These are phyloP conservation scores for Criorhina ranunculi DNA, from an alignment of 2,888 invertebrate species.

Conservation along the genomic window DNA sequence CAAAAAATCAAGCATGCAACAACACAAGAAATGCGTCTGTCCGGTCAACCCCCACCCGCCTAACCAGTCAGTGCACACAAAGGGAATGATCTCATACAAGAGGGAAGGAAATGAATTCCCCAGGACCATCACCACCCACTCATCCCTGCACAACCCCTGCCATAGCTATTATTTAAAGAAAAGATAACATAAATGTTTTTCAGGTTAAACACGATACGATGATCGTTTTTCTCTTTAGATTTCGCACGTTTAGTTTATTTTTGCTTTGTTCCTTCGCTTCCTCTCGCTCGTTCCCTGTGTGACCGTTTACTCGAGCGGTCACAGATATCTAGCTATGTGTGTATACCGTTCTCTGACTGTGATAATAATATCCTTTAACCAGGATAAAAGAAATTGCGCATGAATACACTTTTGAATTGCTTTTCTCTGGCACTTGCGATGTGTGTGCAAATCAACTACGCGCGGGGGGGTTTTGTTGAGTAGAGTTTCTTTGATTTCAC, in stretches of 20 bases:
- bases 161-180: conserved; percentile 70
- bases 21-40: conserved; percentile 33
- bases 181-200: conserved; percentile 76
- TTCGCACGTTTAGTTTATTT: conserved; percentile 73
- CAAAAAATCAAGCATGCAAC: conserved; percentile 8
- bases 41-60: conserved; percentile 1
- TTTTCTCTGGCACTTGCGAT: conserved; percentile 60
- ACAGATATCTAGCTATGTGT: conserved; percentile 21
- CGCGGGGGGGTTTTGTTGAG: conserved; percentile 16
- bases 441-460: not conserved
- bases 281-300: conserved; percentile 52
- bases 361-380: conserved; percentile 82
- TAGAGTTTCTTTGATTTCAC: conserved; percentile 67
- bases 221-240: conserved; percentile 76
- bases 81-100: conserved; percentile 24
- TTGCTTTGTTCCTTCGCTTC: conserved; percentile 14
- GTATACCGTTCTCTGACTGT: conserved; percentile 35
- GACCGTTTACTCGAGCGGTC: conserved; percentile 72
- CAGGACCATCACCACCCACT: conserved; percentile 40
- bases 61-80: too few relatives aligned
- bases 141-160: conserved; percentile 21
- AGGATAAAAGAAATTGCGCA: conserved; percentile 85
- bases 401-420: conserved; percentile 84
- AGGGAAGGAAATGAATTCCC: conserved; percentile 18
- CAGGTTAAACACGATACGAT: conserved; percentile 76